A percentile compares a stretch with the other conserved stretches of the same genome.
Evolutionary conservation across 2,113 vertebrate genomes (phyloP).

Genomic region (Pontoporia blainvillei): DNA sequence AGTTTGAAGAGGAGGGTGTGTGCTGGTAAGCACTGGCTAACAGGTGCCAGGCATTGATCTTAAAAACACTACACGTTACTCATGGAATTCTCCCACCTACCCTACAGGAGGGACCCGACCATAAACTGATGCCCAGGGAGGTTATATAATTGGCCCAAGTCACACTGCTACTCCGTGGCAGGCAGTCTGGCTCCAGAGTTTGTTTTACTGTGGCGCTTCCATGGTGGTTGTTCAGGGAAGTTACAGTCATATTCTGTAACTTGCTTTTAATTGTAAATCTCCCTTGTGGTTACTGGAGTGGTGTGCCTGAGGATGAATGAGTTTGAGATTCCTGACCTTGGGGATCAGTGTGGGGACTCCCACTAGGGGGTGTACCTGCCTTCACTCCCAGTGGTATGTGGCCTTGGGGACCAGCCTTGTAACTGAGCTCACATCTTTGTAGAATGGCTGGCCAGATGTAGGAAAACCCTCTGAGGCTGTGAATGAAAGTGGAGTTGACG

Average conservation of each 20-base stretch:
- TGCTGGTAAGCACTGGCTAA: not conserved
- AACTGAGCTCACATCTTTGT: not conserved
- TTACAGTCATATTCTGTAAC: not conserved
- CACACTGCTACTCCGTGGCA: not conserved
- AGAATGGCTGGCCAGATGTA: not conserved
- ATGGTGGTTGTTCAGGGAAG: not conserved
- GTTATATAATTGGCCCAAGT: not conserved
- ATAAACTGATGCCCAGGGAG: not conserved
- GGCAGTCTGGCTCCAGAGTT: not conserved
- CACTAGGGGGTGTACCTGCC: not conserved
- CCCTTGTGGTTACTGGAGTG: not conserved
- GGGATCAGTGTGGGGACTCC: no score
- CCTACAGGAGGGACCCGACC: fast-evolving
- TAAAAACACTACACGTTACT: not conserved
- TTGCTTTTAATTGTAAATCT: not conserved
- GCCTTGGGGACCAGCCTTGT: not conserved
- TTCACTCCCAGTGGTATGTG: not conserved
- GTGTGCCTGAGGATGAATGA: not conserved
- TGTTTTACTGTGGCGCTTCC: not conserved
- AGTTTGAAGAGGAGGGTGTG: not conserved
- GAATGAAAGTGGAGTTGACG: not conserved
- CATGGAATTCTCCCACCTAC: not conserved
- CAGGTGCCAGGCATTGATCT: not conserved
- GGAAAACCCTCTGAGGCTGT: not conserved
- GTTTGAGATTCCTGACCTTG: not conserved